These are phyloP conservation scores for Puntigrus tetrazona DNA, from an alignment of 2,113 vertebrate species.

Conservation along the genomic window DNA sequence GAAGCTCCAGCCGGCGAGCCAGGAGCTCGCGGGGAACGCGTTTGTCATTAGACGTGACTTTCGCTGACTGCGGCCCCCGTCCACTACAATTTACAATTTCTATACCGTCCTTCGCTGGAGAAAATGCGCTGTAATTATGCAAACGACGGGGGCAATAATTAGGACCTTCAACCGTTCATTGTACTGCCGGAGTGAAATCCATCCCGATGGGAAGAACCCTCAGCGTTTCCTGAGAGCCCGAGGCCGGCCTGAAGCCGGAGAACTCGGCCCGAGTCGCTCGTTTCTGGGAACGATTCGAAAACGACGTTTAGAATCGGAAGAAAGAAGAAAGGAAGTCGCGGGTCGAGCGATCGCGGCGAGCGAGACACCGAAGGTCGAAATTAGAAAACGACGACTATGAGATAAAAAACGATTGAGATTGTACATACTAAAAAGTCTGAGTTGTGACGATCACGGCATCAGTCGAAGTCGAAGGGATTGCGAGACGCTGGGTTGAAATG, in stretches of 20 bases:
- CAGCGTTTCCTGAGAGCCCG: background rate
- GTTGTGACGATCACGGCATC: too few species aligned
- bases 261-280: background rate
- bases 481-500: too few species aligned
- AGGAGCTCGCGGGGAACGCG: constrained; percentile 86
- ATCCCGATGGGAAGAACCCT: constrained; percentile 54
- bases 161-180: constrained; percentile 72
- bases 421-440: too few species aligned
- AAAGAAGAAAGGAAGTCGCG: too few species aligned
- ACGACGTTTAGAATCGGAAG: background rate
- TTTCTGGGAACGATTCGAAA: background rate
- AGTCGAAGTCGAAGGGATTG: too few species aligned
- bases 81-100: constrained; percentile 81
- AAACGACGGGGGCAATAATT: constrained; percentile 80
- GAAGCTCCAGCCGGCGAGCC: constrained; percentile 89
- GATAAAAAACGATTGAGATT: too few species aligned
- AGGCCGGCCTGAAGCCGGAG: too few species aligned
- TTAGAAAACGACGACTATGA: too few species aligned
- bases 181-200: constrained; percentile 64
- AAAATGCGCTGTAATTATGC: constrained; percentile 77
- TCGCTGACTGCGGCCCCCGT: constrained; percentile 65
- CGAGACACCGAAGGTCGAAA: too few species aligned
- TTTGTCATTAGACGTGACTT: constrained; percentile 96
- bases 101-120: constrained; percentile 69
- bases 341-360: too few species aligned